Percentiles rank a stretch among this genome's conserved stretches.
These are phyloP conservation scores for Cryptomyrus ogoouensis DNA, from an alignment of 2,113 vertebrate genomes.

Conservation along the genomic window DNA sequence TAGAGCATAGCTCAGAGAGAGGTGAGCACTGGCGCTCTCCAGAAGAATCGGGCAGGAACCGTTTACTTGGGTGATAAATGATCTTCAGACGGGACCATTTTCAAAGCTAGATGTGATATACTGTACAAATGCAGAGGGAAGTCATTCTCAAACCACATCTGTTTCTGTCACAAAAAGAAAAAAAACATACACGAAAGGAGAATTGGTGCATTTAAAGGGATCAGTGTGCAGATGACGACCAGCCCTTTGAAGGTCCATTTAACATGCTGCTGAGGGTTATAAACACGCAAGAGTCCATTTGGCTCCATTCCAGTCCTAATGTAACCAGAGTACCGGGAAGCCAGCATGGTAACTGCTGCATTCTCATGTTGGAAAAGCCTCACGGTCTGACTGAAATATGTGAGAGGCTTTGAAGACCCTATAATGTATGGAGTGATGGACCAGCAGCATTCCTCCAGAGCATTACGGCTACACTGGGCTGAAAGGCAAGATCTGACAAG, in stretches of 20 bases:
- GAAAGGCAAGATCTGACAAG: conserved; percentile 6
- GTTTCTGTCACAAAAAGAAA: background rate
- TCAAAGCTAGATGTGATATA: conserved; percentile 3
- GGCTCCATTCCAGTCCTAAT: background rate
- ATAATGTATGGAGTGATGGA: background rate
- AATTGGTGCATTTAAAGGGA: background rate
- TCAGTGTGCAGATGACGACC: background rate
- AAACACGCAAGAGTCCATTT: background rate
- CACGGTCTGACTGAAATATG: background rate
- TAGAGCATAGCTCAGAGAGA: background rate
- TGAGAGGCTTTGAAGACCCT: background rate
- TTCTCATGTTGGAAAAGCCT: background rate
- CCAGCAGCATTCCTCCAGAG: background rate
- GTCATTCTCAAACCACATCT: conserved; percentile 14
- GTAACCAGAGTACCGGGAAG: background rate
- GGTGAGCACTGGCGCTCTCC: background rate
- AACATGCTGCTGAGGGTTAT: background rate
- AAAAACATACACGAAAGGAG: background rate
- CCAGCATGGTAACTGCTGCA: background rate
- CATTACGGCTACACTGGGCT: background rate
- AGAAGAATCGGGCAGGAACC: background rate
- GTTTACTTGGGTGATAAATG: background rate
- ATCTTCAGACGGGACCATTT: background rate
- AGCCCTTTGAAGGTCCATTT: conserved; percentile 8
- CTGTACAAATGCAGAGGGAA: background rate